These are phyloP conservation scores for Apodemus speciosus DNA, from an alignment of 2,113 vertebrate species.

Conservation along the genomic window DNA sequence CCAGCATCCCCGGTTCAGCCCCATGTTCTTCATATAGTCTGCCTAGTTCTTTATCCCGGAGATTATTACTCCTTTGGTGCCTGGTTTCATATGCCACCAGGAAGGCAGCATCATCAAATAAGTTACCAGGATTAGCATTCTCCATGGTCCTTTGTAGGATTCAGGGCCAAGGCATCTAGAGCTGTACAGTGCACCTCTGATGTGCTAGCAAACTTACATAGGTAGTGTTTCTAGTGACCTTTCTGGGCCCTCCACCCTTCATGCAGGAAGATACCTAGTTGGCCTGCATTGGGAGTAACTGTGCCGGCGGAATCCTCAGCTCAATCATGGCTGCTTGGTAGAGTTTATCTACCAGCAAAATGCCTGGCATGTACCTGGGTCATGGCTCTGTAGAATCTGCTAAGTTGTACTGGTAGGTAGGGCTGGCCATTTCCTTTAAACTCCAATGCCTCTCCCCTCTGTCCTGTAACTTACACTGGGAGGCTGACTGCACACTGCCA, in stretches of 20 bases:
- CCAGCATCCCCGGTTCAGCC: neutral
- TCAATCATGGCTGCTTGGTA: fast-evolving
- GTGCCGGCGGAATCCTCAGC: neutral
- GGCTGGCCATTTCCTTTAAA: neutral
- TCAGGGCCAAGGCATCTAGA: neutral
- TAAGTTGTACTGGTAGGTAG: no score
- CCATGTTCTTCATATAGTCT: neutral
- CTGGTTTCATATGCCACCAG: neutral
- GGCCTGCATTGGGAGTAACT: neutral
- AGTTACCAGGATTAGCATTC: fast-evolving
- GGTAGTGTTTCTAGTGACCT: neutral
- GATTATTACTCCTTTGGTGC: fast-evolving
- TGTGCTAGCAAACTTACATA: no score
- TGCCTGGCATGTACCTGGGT: neutral
- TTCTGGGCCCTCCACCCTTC: neutral
- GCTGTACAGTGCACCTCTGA: neutral
- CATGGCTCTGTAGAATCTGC: neutral
- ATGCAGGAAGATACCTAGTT: neutral
- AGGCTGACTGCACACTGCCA: neutral
- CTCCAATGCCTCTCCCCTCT: fast-evolving
- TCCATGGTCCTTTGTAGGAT: neutral
- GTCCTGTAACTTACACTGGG: neutral
- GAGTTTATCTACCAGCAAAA: neutral
- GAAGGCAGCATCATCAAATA: neutral
- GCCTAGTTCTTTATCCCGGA: neutral